phyloP scores from a whole-genome alignment of 2,113 vertebrate species.

The Oryctolagus cuniculus region mOryCun1.1 NC_091440.1:18941001-18941500 shows the following conservation, averaged over 20 bases:
- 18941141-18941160: not conserved
- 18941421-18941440: not conserved
- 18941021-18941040: not conserved
- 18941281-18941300: not conserved
- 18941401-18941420: not conserved
- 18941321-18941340: slow-evolving; percentile 28
- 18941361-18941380: not conserved
- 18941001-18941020: not conserved
- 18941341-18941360: not conserved
- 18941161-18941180: not conserved
- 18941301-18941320: slow-evolving; percentile 44
- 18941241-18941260: not conserved
- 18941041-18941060: not conserved
- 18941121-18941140: not conserved
- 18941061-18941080: not conserved
- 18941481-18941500: not conserved
- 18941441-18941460: not conserved
- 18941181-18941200: not conserved
- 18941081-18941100: not conserved
- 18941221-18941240: not conserved
- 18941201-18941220: not conserved
- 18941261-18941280: not conserved
- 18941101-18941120: not conserved
- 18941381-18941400: slow-evolving; percentile 4
- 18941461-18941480: not conserved